Evolutionary conservation across 1,140 invertebrate genomes (phyloP).

Genomic region (Artemia franciscana): DNA sequence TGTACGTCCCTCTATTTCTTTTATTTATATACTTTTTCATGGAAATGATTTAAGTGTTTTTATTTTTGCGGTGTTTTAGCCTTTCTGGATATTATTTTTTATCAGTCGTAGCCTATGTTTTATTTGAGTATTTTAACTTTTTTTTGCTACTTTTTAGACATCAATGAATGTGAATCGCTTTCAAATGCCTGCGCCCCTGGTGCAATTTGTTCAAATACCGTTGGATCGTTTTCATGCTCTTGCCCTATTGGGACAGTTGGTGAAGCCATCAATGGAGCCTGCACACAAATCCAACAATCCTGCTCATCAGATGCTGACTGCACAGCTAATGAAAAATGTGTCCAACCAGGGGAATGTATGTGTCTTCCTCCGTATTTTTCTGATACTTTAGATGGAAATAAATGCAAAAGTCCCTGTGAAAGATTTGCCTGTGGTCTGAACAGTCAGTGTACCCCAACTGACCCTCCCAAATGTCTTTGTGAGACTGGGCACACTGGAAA

Average conservation of each 20-base stretch:
- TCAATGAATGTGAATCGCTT: conserved; percentile 50
- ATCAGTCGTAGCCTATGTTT: no score
- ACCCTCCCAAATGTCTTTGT: conserved; percentile 69
- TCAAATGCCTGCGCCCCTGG: conserved; percentile 51
- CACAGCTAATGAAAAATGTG: conserved; percentile 60
- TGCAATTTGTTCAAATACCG: conserved; percentile 57
- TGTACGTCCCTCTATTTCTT: no score
- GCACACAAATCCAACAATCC: conserved; percentile 47
- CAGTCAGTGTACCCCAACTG: conserved; percentile 64
- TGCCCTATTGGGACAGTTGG: conserved; percentile 49
- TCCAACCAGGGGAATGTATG: conserved; percentile 65
- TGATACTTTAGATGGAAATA: conserved; percentile 47
- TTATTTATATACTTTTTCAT: no score
- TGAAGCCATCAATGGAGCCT: conserved; percentile 33
- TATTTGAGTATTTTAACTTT: no score
- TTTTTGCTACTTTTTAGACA: conserved; percentile 30
- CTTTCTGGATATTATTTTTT: no score
- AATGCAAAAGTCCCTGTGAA: conserved; percentile 44
- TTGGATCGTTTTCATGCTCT: conserved; percentile 48
- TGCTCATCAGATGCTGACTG: conserved; percentile 61
- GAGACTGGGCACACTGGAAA: conserved; percentile 57
- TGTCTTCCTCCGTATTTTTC: conserved; percentile 68
- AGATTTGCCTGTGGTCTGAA: conserved; percentile 61
- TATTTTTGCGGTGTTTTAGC: no score
- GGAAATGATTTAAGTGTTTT: no score